Percentiles rank a stretch among this genome's conserved stretches.
Conservation (phyloP, 2,888 invertebrate genomes). For the Tenthredo scrophulariae region DNA sequence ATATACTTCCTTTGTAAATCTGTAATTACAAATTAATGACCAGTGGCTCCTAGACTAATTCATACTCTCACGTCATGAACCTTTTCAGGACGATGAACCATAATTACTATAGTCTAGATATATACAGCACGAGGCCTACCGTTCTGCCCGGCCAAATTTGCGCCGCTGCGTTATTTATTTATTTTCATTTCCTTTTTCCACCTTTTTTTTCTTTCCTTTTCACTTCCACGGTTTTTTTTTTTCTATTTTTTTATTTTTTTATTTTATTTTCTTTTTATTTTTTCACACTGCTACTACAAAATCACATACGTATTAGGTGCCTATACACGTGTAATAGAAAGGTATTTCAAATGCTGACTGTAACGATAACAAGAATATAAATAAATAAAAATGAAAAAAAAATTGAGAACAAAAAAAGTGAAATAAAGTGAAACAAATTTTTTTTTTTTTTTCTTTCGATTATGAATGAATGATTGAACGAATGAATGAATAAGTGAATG, state of each 20-base stretch:
- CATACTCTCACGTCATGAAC: constrained; percentile 12
- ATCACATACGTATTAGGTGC: not conserved
- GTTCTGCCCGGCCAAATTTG: constrained; percentile 54
- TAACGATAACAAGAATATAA: not conserved
- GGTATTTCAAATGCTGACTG: not conserved
- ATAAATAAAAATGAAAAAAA: not conserved
- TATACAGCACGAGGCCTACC: constrained; percentile 5
- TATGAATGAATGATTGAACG: constrained; percentile 8
- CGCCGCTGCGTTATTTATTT: constrained; percentile 38
- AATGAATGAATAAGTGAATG: constrained; percentile 52
- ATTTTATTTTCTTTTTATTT: constrained; percentile 52
- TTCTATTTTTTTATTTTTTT: constrained; percentile 53
- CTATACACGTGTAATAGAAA: too few relatives aligned
- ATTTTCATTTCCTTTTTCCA: too few relatives aligned
- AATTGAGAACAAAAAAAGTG: not conserved
- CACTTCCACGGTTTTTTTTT: not conserved
- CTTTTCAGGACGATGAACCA: constrained; percentile 46
- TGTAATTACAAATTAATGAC: constrained; percentile 33
- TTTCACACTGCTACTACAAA: constrained; percentile 18
- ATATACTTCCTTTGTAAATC: constrained; percentile 22
- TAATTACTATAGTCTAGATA: constrained; percentile 35
- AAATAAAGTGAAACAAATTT: not conserved
- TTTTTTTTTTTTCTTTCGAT: not conserved
- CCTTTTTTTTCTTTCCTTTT: not conserved
- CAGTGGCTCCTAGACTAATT: constrained; percentile 1